phyloP scores from a whole-genome alignment of 1,140 invertebrate species.

The Ephestia elutella region DNA sequence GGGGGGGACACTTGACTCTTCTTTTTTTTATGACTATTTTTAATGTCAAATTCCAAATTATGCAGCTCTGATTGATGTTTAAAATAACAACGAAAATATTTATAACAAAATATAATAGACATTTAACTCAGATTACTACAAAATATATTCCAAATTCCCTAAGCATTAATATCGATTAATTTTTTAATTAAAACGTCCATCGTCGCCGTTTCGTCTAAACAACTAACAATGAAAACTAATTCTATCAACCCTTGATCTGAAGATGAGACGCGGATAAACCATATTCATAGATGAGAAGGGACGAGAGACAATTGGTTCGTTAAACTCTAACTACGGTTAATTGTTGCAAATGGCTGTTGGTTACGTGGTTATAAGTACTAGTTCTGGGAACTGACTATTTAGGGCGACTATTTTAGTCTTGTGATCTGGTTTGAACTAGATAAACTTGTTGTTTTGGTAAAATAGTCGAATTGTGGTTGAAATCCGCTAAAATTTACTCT shows the following conservation, averaged over 20 bases:
- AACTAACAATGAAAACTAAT: conserved; percentile 14
- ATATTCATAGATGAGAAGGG: conserved; percentile 14
- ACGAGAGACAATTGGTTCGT: conserved; percentile 52
- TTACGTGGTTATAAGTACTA: conserved; percentile 40
- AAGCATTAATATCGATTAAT: neutral
- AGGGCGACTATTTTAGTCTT: neutral
- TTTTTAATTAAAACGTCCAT: neutral
- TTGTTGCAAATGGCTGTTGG: conserved; percentile 58
- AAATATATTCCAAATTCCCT: neutral
- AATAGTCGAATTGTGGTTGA: no score
- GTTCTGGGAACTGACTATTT: neutral
- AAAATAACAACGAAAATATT: no score
- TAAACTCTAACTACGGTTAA: conserved; percentile 50
- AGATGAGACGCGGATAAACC: conserved; percentile 14
- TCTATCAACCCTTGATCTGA: conserved; percentile 18
- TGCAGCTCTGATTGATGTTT: no score
- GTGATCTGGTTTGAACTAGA: neutral
- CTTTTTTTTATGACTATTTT: no score
- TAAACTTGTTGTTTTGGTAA: no score
- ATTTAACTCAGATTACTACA: neutral
- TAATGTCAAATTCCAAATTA: no score
- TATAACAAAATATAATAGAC: no score
- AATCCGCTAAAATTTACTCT: no score
- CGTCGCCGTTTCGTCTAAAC: neutral
- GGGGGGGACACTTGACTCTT: no score